These are phyloP conservation scores for Caligus rogercresseyi DNA, from an alignment of 1,140 invertebrate genomes.

Conservation along the genomic window DNA sequence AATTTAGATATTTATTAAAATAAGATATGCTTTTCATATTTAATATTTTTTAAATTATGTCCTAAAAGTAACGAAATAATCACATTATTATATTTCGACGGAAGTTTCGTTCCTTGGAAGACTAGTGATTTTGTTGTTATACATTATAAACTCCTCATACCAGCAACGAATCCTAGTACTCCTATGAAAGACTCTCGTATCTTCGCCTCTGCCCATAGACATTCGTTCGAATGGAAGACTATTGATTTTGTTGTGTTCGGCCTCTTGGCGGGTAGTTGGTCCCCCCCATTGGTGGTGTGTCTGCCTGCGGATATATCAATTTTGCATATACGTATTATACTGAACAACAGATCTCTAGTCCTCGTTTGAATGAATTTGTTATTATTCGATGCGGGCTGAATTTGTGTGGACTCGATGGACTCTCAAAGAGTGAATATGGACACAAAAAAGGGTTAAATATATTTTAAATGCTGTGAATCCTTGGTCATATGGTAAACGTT, in stretches of 20 bases:
- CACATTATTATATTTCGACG: too few species aligned
- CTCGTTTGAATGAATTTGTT: not conserved
- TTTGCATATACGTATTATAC: too few species aligned
- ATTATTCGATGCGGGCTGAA: too few species aligned
- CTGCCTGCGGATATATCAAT: not conserved
- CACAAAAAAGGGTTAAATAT: not conserved
- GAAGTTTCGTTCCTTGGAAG: constrained; percentile 7
- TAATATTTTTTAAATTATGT: too few species aligned
- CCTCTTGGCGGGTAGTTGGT: too few species aligned
- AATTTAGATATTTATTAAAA: too few species aligned
- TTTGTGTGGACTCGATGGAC: too few species aligned
- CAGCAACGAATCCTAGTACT: constrained; percentile 14
- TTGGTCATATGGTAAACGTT: not conserved
- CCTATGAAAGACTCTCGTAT: not conserved
- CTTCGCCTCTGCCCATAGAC: not conserved
- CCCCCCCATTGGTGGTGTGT: too few species aligned
- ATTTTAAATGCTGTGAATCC: not conserved
- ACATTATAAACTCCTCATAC: not conserved
- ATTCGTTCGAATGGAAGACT: constrained; percentile 16
- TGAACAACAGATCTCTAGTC: constrained; percentile 19
- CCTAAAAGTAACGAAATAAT: too few species aligned
- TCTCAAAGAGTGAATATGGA: too few species aligned
- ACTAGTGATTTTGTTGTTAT: constrained; percentile 21
- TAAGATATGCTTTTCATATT: too few species aligned
- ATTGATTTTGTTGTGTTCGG: constrained; percentile 21